Evolutionary conservation across 1,140 invertebrate genomes (phyloP).

Genomic region (Drosophila quadrilineata): DNA sequence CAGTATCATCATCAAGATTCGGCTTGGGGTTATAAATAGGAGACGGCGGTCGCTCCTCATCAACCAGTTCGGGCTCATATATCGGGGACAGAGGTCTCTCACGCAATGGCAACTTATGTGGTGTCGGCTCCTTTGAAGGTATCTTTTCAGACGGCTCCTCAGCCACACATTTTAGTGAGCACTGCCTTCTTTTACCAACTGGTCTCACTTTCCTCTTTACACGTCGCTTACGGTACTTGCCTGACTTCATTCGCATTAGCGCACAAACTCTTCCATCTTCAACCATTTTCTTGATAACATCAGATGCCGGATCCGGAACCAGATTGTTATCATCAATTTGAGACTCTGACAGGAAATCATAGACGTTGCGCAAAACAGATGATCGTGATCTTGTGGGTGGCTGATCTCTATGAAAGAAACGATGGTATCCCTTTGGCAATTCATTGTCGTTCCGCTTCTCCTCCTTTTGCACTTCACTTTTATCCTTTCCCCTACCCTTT

Average conservation of each 20-base stretch:
- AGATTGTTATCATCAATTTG: constrained; percentile 44
- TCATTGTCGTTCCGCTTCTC: neutral
- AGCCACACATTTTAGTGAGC: constrained; percentile 5
- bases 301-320: constrained; percentile 54
- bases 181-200: constrained; percentile 43
- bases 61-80: constrained; percentile 33
- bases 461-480: neutral
- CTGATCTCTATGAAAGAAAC: constrained; percentile 56
- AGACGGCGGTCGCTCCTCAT: constrained; percentile 17
- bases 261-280: constrained; percentile 49
- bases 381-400: constrained; percentile 28
- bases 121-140: no score
- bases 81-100: constrained; percentile 36
- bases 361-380: constrained; percentile 50
- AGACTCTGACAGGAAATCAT: constrained; percentile 69
- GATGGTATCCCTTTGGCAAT: neutral
- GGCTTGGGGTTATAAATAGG: constrained; percentile 42
- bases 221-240: constrained; percentile 23
- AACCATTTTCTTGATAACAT: constrained; percentile 66
- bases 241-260: constrained; percentile 34
- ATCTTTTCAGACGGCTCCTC: neutral
- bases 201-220: constrained; percentile 11
- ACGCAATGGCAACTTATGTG: no score
- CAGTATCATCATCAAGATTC: neutral
- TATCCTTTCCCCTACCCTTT: no score